Base-by-base conservation (phyloP, 2,797 vertebrate genomes). In the Garrulus glandarius region DNA sequence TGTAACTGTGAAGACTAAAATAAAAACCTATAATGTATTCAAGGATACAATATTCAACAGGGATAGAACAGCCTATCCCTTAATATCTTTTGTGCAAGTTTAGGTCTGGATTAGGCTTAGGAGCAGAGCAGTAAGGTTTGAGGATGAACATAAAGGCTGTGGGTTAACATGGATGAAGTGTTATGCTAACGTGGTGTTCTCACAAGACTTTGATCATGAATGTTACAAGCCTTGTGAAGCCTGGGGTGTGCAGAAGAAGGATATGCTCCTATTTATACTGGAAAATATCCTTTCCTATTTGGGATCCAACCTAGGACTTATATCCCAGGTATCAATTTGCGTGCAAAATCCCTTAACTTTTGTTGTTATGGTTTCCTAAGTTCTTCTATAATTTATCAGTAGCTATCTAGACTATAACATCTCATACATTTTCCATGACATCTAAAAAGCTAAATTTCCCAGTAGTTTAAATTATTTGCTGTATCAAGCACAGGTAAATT, bases 401-500 rank as follows among this genome's bases (percentile, higher is more conserved):
- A 88, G 46, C 34, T 32, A 44, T 71, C 60, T 52, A 50, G 32
- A 65, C 92, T 87, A 29, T 71, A 95, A 88, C 11, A 65, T 60
- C 63, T 92, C 79, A 79, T 93, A 46, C 37, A 63, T 95, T 93
- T 92, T 96, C 93, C 72, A 39, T 79, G 63, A 87, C n/a, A 3
- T 57, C 27, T 37, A 92, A 83, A 93, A 95, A 65, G 30, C n/a
- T 89, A 32, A 9, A 55, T 91, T 91, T 97, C 87, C n/a, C 63
- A 88, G 61, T 95, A 95, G 89, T 72, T 96, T 86, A 93, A 89
- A 88, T 94, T 95, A 56, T 89, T 84, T 13, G 86, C 37, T 84
- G 26, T 92, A 87, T 74, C 86, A 81, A 72, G 41, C 57, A 70
- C 70, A 93, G 21, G 82, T 84, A 87, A 79, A 89, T 32, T 59